phyloP scores from a whole-genome alignment of 23 tunicate species.

The Corella eumyota region DNA sequence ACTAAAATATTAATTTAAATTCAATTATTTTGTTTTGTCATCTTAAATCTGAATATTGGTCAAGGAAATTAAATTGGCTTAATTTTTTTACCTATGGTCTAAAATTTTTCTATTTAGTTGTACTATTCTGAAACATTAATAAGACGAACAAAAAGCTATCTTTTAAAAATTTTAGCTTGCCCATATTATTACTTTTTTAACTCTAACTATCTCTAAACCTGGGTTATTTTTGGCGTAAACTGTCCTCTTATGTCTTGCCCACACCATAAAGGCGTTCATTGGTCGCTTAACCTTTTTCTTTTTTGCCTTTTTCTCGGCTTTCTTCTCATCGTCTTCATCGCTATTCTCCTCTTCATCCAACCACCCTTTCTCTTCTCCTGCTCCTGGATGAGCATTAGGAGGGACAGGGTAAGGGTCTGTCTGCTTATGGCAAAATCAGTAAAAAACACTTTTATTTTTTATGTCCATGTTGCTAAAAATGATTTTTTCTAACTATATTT shows the following conservation, averaged over 20 bases:
- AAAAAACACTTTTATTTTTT: background rate
- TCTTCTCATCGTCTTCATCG: slow-evolving; percentile 35
- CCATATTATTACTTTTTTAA: background rate
- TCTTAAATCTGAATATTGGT: too few species aligned
- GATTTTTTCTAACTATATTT: too few species aligned
- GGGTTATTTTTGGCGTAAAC: slow-evolving; percentile 70
- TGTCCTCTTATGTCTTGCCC: slow-evolving; percentile 75
- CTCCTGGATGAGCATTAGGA: background rate
- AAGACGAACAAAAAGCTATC: background rate
- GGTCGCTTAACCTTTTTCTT: slow-evolving; percentile 78
- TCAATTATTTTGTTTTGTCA: too few species aligned
- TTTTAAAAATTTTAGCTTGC: slow-evolving; percentile 1
- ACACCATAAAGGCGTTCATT: slow-evolving; percentile 92
- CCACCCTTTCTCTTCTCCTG: background rate
- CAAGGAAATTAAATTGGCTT: too few species aligned
- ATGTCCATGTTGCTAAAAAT: background rate
- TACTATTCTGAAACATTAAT: too few species aligned
- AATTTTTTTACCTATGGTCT: too few species aligned
- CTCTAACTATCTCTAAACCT: slow-evolving; percentile 21
- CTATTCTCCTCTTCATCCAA: slow-evolving; percentile 15
- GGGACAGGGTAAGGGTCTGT: too few species aligned
- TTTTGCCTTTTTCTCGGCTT: slow-evolving; percentile 26
- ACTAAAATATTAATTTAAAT: background rate
- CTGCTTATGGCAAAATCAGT: background rate
- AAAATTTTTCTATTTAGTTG: too few species aligned